phyloP scores from a whole-genome alignment of 2,888 invertebrate species.

The Leucozona laternaria region DNA sequence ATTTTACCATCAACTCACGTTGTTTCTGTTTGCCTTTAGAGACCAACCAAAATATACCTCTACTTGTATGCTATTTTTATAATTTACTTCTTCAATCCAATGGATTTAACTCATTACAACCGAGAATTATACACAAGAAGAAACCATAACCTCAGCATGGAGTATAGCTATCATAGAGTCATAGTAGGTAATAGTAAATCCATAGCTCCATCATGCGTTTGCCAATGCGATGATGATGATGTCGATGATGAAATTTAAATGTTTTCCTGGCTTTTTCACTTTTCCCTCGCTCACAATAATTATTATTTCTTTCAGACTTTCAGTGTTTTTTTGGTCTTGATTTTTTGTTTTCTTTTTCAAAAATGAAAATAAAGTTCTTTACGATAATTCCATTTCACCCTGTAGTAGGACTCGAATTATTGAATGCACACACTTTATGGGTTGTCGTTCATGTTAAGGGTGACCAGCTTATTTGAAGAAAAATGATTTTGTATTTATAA shows the following conservation, averaged over 20 bases:
- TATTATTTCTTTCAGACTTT: slow-evolving; percentile 28
- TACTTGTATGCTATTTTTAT: slow-evolving; percentile 66
- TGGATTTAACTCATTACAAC: slow-evolving; percentile 32
- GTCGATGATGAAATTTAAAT: slow-evolving; percentile 73
- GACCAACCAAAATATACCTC: slow-evolving; percentile 50
- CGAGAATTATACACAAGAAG: not conserved
- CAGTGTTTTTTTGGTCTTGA: slow-evolving; percentile 41
- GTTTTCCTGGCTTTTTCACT: slow-evolving; percentile 49
- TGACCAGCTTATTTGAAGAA: not conserved
- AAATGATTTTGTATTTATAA: not conserved
- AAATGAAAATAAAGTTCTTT: slow-evolving; percentile 46
- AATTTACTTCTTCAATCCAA: slow-evolving; percentile 50
- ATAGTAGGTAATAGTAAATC: not conserved
- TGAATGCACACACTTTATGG: not conserved
- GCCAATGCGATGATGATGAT: slow-evolving; percentile 48
- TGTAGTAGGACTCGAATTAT: not conserved
- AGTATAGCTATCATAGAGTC: not conserved
- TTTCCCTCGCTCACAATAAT: slow-evolving; percentile 41
- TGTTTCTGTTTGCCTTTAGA: slow-evolving; percentile 28
- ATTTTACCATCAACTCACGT: slow-evolving; percentile 9
- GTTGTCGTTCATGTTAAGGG: not conserved
- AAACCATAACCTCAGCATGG: slow-evolving; percentile 28
- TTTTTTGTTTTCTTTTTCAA: not conserved
- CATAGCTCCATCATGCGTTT: not conserved
- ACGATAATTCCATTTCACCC: slow-evolving; percentile 18